phyloP scores from a whole-genome alignment of 2,797 vertebrate genomes.

The Spinus olivaceus region DNA sequence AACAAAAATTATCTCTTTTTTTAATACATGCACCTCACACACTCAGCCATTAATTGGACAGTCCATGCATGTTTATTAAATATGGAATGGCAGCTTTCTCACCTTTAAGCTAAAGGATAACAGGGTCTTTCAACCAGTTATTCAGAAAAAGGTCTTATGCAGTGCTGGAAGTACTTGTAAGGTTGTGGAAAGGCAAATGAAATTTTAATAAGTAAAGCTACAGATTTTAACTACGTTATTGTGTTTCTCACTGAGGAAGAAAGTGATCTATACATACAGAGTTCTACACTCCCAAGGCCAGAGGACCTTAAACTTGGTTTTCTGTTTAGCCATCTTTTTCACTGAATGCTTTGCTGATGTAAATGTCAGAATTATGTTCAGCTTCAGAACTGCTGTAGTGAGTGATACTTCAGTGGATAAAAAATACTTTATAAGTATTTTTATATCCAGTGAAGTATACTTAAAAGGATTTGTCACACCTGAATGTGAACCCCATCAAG shows the following conservation, averaged over 20 bases:
- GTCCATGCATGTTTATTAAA: neutral
- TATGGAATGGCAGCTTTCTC: neutral
- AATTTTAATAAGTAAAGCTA: neutral
- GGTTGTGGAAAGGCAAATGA: neutral
- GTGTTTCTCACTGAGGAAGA: neutral
- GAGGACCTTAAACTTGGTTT: neutral
- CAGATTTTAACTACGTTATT: neutral
- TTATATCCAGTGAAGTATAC: neutral
- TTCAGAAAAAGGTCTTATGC: neutral
- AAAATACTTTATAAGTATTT: neutral
- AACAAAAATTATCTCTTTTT: neutral
- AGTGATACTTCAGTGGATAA: neutral
- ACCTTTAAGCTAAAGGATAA: neutral
- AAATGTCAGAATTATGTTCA: neutral
- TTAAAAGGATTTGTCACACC: slow-evolving; percentile 5
- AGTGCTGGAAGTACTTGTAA: neutral
- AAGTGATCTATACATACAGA: accelerated
- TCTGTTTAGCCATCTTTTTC: neutral
- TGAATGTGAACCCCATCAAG: neutral
- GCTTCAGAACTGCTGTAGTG: neutral
- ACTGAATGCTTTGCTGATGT: neutral
- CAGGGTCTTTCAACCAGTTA: neutral
- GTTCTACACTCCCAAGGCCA: neutral
- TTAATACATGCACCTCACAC: neutral
- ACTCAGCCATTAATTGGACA: neutral